phyloP scores from a whole-genome alignment of 2,797 vertebrate genomes.

The Sebastolobus alascanus region DNA sequence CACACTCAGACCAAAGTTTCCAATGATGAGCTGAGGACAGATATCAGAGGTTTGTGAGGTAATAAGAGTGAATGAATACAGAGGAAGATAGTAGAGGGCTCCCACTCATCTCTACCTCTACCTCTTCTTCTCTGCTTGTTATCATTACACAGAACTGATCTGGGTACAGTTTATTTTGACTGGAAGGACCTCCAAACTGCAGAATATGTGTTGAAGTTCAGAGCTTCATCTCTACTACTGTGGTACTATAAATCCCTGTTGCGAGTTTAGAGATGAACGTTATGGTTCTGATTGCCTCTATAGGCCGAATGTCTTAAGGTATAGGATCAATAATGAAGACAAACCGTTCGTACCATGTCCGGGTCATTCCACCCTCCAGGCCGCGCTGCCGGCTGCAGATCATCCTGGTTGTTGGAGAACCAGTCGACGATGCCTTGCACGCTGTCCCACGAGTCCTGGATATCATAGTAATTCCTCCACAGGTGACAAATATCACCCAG shows the following conservation, averaged over 20 bases:
- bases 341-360: conserved; percentile 86
- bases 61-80: neutral
- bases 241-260: too few species aligned
- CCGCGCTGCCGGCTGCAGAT: conserved; percentile 87
- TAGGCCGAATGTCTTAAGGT: neutral
- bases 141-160: too few species aligned
- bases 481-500: conserved; percentile 90
- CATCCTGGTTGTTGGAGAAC: conserved; percentile 88
- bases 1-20: conserved; percentile 90
- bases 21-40: conserved; percentile 87
- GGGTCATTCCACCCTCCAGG: conserved; percentile 93
- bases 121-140: too few species aligned
- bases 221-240: too few species aligned
- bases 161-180: too few species aligned
- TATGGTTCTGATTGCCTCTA: neutral
- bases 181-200: too few species aligned
- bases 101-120: neutral
- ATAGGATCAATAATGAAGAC: neutral
- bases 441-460: conserved; percentile 92
- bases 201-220: too few species aligned
- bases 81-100: neutral
- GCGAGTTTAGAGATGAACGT: neutral
- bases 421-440: conserved; percentile 88
- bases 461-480: conserved; percentile 91
- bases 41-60: neutral